Base-by-base conservation (phyloP, 2,888 invertebrate genomes). In the Adineta ricciae region DNA sequence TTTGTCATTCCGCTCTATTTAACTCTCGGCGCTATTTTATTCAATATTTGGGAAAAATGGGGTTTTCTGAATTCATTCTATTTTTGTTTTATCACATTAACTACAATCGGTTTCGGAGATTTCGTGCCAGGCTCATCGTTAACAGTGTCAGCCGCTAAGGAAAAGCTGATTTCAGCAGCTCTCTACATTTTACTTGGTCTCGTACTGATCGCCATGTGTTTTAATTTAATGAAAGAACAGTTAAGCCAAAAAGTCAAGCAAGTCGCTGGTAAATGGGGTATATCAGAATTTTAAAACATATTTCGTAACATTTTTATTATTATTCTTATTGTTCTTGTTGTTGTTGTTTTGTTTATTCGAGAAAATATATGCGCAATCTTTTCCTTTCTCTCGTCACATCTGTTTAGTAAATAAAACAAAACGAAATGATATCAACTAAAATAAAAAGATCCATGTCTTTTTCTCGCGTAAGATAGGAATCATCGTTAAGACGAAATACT, bases 31-130 rank as follows among this genome's bases (percentile, higher is more conserved):
- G 83, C 83, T 73, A 38, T 85, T 52, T 36, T 85, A 16, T 85
- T 85, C 56, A 85, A 83, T 49, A 83, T 83, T 36, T 85, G 83
- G 54, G 85, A 85, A 84, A 38, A 64, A 16, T 85, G 83, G 85
- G 78, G 46, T 56, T 83, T 83, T 54, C 52, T 86, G 21, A 84
- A 86, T 78, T 82, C 83, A 36, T 84, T 86, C 19, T 86, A 86
- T 38, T 86, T 86, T 84, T 86, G 86, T 86, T 86, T 86, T 84
- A 83, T 73, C 21, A 86, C 86, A 27, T 72, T 86, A 56, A 86
- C 86, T 32, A 86, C 86, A 32, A 86, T 86, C 21, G 86, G 86
- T 41, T 86, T 86, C 72, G 86, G 86, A 21, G 86, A 86, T 73
- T 82, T 64, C 64, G 72, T 86, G 21, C 86, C 86, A 50, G 86